phyloP scores from a whole-genome alignment of 92 coral and sea anemone genomes.

The Siderastrea radians region DNA sequence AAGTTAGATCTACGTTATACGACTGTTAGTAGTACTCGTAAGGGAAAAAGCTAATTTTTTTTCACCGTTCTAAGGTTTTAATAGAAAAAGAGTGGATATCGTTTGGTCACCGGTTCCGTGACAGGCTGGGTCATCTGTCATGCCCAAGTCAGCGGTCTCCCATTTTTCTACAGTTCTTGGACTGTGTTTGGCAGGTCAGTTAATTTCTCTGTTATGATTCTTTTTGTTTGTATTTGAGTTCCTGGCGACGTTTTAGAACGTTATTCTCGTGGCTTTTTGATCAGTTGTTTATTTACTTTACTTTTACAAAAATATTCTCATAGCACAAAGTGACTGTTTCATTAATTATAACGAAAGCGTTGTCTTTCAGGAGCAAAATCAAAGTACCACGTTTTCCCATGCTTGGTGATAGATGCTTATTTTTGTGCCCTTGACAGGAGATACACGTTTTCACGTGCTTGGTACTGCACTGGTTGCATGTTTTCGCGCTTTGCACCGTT shows the following conservation, averaged over 20 bases:
- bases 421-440: not conserved
- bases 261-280: too few relatives aligned
- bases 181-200: slow-evolving; percentile 96
- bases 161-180: slow-evolving; percentile 93
- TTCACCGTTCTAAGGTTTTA: slow-evolving; percentile 69
- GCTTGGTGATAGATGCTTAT: not conserved
- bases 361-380: not conserved
- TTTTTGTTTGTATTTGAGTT: not conserved
- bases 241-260: not conserved
- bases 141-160: slow-evolving; percentile 98
- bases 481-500: not conserved
- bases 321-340: not conserved
- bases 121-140: slow-evolving; percentile 93
- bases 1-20: not conserved
- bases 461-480: not conserved
- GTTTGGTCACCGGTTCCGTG: slow-evolving; percentile 98
- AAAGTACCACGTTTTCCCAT: too few relatives aligned
- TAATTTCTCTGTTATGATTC: not conserved
- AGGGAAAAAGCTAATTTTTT: not conserved
- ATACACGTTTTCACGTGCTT: not conserved
- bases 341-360: not conserved
- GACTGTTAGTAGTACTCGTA: not conserved
- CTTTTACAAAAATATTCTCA: too few relatives aligned
- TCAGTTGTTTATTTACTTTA: too few relatives aligned
- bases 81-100: slow-evolving; percentile 99